A percentile compares a stretch with the other conserved stretches of the same genome.
Evolutionary conservation across 2,888 invertebrate species (phyloP).

Genomic region (Eulithis prunata): DNA sequence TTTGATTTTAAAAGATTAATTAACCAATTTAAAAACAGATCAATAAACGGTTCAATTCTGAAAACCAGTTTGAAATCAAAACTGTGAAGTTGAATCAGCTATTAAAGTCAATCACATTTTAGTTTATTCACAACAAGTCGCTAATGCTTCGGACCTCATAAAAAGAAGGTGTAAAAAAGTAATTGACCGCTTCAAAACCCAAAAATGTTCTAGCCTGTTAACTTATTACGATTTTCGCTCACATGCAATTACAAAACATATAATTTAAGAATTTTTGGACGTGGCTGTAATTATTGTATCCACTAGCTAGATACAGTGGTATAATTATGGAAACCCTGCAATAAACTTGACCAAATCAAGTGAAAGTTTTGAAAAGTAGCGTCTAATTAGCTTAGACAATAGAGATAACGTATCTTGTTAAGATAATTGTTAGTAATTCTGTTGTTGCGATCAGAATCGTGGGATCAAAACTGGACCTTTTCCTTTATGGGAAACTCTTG

Average conservation of each 20-base stretch:
- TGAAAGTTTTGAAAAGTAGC: conserved; percentile 55
- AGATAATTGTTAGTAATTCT: conserved; percentile 31
- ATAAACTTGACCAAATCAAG: conserved; percentile 54
- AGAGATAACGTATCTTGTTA: conserved; percentile 35
- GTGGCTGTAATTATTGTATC: conserved; percentile 9
- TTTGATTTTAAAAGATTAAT: too few relatives aligned
- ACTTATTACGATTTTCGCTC: conserved; percentile 14
- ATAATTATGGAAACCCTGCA: conserved; percentile 47
- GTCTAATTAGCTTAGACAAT: conserved; percentile 39
- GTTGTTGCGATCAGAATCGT: conserved; percentile 25
- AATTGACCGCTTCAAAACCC: conserved; percentile 21
- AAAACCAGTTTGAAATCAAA: conserved; percentile 7
- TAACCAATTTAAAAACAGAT: background rate
- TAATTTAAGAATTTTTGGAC: conserved; percentile 10
- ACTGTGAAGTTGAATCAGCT: too few relatives aligned
- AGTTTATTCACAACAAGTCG: conserved; percentile 17
- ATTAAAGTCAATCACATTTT: conserved; percentile 2
- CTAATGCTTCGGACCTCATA: conserved; percentile 10
- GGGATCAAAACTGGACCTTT: conserved; percentile 22
- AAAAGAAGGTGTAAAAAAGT: conserved; percentile 22
- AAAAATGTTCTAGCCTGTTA: conserved; percentile 22
- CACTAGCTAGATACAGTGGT: background rate
- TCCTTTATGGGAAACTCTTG: conserved; percentile 24
- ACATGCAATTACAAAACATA: conserved; percentile 7
- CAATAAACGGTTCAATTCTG: background rate